phyloP scores from a whole-genome alignment of 2,113 vertebrate species.

The Neolamprologus brichardi region DNA sequence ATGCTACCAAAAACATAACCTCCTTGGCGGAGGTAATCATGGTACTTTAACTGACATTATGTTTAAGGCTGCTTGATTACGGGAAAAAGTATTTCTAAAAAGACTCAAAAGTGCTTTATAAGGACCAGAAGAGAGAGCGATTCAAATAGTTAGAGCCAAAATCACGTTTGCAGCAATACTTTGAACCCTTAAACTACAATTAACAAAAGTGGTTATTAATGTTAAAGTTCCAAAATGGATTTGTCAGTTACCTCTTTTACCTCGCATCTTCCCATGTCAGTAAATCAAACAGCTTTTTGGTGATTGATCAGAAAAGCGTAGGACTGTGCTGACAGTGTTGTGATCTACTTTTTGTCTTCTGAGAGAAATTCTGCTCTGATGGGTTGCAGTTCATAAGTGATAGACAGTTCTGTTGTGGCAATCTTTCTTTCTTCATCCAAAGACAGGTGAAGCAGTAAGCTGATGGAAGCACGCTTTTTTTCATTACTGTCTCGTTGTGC shows the following conservation, averaged over 20 bases:
- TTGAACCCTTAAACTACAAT: background rate
- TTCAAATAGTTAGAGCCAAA: background rate
- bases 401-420: constrained; percentile 33
- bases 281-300: constrained; percentile 15
- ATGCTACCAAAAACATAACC: background rate
- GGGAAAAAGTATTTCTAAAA: background rate
- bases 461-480: constrained; percentile 52
- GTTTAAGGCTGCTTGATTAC: background rate
- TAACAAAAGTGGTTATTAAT: background rate
- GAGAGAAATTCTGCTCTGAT: constrained; percentile 27
- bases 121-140: background rate
- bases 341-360: constrained; percentile 26
- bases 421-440: constrained; percentile 32
- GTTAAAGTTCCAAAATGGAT: background rate
- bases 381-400: constrained; percentile 40
- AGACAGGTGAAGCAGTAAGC: constrained; percentile 45
- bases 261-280: constrained; percentile 8
- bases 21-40: background rate
- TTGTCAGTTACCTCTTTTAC: background rate
- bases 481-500: constrained; percentile 29
- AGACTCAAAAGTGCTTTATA: background rate
- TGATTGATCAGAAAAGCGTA: constrained; percentile 10
- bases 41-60: background rate
- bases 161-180: background rate
- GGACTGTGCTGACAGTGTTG: background rate